These are phyloP conservation scores for Drosophila meridiana DNA, from an alignment of 2,888 invertebrate species.

Conservation along the genomic window DNA sequence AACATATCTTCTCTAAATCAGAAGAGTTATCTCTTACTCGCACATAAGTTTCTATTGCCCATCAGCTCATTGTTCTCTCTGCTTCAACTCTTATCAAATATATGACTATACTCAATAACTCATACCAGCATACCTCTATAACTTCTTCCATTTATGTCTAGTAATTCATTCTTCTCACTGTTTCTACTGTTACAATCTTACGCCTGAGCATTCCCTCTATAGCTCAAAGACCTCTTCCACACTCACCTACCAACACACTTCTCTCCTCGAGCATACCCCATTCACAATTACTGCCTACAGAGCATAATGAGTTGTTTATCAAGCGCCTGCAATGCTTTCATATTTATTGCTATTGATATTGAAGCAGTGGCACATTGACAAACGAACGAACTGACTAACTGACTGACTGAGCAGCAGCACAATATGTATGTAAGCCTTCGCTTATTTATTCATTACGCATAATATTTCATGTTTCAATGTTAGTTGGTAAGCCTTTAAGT, in stretches of 20 bases:
- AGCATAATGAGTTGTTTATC: conserved; percentile 69
- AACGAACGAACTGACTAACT: conserved; percentile 3
- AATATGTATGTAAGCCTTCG: conserved; percentile 21
- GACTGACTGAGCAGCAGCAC: conserved; percentile 23
- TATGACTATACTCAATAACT: no score
- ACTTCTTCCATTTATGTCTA: no score
- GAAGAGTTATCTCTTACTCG: no score
- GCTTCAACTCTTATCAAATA: no score
- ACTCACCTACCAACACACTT: not conserved
- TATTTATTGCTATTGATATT: conserved; percentile 44
- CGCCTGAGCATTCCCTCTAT: not conserved
- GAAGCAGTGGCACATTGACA: conserved; percentile 30
- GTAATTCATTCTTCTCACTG: not conserved
- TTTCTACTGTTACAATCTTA: no score
- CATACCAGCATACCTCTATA: no score
- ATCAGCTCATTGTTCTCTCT: no score
- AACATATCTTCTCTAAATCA: no score
- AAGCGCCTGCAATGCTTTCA: conserved; percentile 55
- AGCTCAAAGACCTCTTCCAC: not conserved
- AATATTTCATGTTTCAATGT: conserved; percentile 14
- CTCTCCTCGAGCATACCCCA: not conserved
- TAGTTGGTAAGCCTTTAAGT: conserved; percentile 29
- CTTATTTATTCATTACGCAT: conserved; percentile 34
- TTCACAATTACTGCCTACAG: not conserved
- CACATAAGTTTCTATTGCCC: no score